These are phyloP conservation scores for Drosophila sordidapex DNA, from an alignment of 2,888 invertebrate genomes.

Conservation along the genomic window DNA sequence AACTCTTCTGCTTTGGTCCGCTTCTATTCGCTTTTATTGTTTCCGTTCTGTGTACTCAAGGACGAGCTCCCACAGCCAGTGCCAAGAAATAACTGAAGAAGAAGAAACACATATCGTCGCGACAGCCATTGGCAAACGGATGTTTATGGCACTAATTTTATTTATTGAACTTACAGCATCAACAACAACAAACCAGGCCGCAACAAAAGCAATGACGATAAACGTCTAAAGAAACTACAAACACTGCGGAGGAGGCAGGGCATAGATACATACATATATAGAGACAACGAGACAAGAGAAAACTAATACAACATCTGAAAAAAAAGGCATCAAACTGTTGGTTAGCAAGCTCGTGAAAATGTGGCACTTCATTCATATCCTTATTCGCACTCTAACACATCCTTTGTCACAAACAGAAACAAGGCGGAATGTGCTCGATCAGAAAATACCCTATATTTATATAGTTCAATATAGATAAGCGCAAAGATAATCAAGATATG, in stretches of 20 bases:
- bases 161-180: slow-evolving; percentile 71
- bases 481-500: not conserved
- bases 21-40: not conserved
- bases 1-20: not conserved
- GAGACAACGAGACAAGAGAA: slow-evolving; percentile 49
- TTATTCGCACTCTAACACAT: slow-evolving; percentile 22
- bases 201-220: slow-evolving; percentile 28
- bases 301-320: slow-evolving; percentile 65
- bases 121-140: slow-evolving; percentile 63
- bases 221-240: not conserved
- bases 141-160: slow-evolving; percentile 79
- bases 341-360: slow-evolving; percentile 66
- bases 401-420: not conserved
- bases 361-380: slow-evolving; percentile 74
- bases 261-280: not conserved
- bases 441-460: not conserved
- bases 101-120: slow-evolving; percentile 9
- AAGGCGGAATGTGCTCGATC: not conserved
- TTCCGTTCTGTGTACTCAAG: slow-evolving; percentile 36
- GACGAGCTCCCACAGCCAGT: not conserved
- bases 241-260: slow-evolving; percentile 11
- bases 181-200: slow-evolving; percentile 25
- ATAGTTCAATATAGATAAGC: not conserved
- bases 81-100: slow-evolving; percentile 19
- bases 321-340: slow-evolving; percentile 38